Conservation (phyloP, 2,797 vertebrate genomes). For the Nannoperca australis region DNA sequence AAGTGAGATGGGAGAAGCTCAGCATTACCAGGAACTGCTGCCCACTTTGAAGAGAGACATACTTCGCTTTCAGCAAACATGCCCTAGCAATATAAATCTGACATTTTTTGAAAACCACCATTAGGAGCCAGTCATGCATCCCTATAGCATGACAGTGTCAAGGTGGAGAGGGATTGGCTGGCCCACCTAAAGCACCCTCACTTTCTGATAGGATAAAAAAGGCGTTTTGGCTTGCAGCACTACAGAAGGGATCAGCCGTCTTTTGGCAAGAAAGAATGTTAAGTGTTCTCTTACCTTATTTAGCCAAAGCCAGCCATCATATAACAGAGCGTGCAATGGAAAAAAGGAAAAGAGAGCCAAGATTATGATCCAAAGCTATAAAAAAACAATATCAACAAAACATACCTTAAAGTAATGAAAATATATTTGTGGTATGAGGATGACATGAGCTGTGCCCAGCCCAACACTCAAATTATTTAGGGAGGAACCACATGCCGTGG, state of each 20-base stretch:
- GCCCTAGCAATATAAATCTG: conserved; percentile 75
- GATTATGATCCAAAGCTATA: conserved; percentile 59
- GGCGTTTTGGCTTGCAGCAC: conserved; percentile 64
- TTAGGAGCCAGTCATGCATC: conserved; percentile 81
- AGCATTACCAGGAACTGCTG: conserved; percentile 49
- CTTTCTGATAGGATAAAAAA: conserved; percentile 70
- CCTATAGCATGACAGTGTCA: conserved; percentile 72
- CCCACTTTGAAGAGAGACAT: conserved; percentile 70
- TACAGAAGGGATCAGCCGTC: conserved; percentile 60
- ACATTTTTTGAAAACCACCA: conserved; percentile 77
- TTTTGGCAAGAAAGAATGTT: conserved; percentile 74
- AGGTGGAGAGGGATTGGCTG: conserved; percentile 68
- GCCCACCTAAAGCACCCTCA: conserved; percentile 61
- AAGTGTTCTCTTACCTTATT: conserved; percentile 78
- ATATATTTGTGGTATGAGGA: conserved; percentile 62
- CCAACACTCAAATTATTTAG: conserved; percentile 33
- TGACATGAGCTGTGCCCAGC: conserved; percentile 39
- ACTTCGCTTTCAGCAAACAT: conserved; percentile 75
- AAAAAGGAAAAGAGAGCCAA: conserved; percentile 45
- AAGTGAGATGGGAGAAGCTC: conserved; percentile 54
- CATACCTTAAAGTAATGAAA: conserved; percentile 56
- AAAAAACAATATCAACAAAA: conserved; percentile 67
- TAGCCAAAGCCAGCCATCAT: conserved; percentile 70
- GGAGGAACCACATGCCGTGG: conserved; percentile 37
- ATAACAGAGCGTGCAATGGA: conserved; percentile 44